Conservation (phyloP, 2,113 vertebrate species). For the Larimichthys polyactis region DNA sequence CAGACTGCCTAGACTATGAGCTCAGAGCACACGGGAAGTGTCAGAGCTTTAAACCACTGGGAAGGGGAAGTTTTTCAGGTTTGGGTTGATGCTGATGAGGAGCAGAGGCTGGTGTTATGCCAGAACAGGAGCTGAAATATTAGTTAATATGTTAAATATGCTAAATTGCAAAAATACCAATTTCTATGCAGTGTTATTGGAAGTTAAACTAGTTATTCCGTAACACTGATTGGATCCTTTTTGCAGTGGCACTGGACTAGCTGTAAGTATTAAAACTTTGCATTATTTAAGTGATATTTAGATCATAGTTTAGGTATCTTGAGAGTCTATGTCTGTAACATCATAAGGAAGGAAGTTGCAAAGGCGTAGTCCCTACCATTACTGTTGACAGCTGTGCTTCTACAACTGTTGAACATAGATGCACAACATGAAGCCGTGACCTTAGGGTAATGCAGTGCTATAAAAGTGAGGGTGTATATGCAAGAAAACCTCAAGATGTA, state of each 20-base stretch:
- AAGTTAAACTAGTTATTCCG: background rate
- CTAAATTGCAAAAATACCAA: too few species aligned
- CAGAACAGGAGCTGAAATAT: too few species aligned
- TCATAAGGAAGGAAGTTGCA: slow-evolving; percentile 1
- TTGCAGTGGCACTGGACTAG: background rate
- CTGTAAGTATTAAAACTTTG: background rate
- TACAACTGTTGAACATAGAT: background rate
- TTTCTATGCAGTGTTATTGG: too few species aligned
- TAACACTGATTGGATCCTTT: background rate
- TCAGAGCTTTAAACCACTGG: too few species aligned
- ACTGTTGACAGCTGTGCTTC: background rate
- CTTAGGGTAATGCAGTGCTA: background rate
- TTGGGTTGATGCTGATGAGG: too few species aligned
- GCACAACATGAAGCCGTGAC: background rate
- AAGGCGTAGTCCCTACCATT: background rate
- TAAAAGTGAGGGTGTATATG: background rate
- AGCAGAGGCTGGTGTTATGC: too few species aligned
- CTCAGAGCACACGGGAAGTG: too few species aligned
- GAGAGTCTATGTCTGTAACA: background rate
- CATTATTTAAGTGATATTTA: background rate
- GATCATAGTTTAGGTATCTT: background rate
- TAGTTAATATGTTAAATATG: too few species aligned
- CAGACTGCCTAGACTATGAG: too few species aligned
- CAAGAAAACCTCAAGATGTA: background rate
- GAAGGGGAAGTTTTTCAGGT: too few species aligned